Evolutionary conservation across 1,140 invertebrate genomes (phyloP), one percentile per base, ranked within the genome.

Genomic region (Conus betulinus): DNA sequence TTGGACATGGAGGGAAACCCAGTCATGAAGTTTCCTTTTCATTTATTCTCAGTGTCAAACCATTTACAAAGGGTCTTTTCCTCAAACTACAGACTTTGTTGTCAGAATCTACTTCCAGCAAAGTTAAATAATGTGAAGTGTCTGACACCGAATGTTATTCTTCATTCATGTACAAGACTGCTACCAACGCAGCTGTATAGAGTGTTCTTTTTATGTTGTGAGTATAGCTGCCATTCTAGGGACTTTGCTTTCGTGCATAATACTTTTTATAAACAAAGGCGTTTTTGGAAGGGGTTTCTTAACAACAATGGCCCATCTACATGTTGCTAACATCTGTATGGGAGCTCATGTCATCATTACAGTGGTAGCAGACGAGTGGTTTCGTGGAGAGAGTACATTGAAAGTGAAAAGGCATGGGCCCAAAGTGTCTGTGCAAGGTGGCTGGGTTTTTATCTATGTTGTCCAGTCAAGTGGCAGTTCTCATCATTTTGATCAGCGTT

Each of bases 161-260:
- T 93, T 52, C 92, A 90, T 17, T 92, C 90, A 0, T 93, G 92
- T 88, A 39, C 57, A 27, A 89, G 91, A 84, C 85, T 93, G 51
- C 87, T 93, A 83, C 78, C 87, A 23, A 90, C 87, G 20, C 86
- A 90, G 25, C 27, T 91, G 17, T 82, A 93, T 3, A 82, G 91
- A 20, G 55, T 86, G 15, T 90, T 89, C 82, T 63, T 93, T 93
- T 20, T 93, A 92, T 92, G 78, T 93, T 20, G 88, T 93, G 17
- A 91, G 90, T 55, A 13, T 90, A 7, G n/a, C 83, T 53, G 89
- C 92, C 13, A 57, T 92, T 25, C 7, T 91, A 2, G 92, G 92
- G 13, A 93, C 92, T 71, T 71, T 71, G 0, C 7, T 71, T 20
- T 71, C 17, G 6, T 20, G 6, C 67, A 7, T n/a, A 20, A 71